Base-by-base conservation (phyloP, 2,888 invertebrate genomes). In the Rhagonycha lutea region DNA sequence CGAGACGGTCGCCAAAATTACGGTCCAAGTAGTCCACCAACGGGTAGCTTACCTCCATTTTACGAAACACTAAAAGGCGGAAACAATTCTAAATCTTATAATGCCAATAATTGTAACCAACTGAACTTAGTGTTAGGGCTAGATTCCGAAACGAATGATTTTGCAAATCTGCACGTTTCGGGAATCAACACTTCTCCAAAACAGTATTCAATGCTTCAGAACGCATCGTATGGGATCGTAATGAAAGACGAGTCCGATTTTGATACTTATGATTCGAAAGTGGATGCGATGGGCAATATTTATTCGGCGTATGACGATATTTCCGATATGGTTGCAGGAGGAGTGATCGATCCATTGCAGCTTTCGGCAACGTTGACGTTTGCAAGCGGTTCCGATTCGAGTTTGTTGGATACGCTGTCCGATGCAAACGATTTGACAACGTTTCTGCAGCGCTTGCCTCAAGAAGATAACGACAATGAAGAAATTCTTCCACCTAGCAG, bases 11-110 rank as follows among this genome's bases (percentile, higher is more conserved):
- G 96, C 69, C 94, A 95, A 77, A 95, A 95, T 86, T 96, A 96
- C 85, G 95, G 95, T 3, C 96, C 96, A 8, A 95, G 95, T 81
- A 96, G 95, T 82, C 96, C 96, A 70, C 96, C 96, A 1, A 95
- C 95, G 0, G 95, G 95, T 12, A 95, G 95, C 70, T 88, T 96
- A 77, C 96, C 96, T n/a, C 96, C 96, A 0, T 96, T 96, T 84
- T 96, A 96, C 86, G 96, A 96, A 88, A 95, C 95, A 10, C 89
- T 96, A 0, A 96, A 96, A 87, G 92, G 93, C 70, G 95, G 95
- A 12, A 95, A 94, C 84, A 91, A 92, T 11, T 90, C 90, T 69
- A 91, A 90, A 81, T 90, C 90, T 77, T 94, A 92, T 84, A 94
- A 93, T 84, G 85, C 90, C 5, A 89, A 90, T 70, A 94, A 92